Evolutionary conservation across 2,888 invertebrate genomes (phyloP).

Genomic region (Galerucella calmariensis): DNA sequence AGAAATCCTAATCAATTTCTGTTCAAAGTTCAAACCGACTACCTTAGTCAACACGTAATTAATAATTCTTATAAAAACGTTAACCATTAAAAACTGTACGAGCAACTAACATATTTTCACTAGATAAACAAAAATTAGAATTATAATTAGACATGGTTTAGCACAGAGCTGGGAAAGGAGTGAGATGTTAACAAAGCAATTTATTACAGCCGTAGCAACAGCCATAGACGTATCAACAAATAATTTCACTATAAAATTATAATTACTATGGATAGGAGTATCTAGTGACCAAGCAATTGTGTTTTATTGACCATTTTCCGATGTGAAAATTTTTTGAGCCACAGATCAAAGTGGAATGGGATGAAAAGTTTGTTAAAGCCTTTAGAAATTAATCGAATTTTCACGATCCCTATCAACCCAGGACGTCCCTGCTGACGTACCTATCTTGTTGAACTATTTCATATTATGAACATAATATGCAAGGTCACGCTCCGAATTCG

Average conservation of each 20-base stretch:
- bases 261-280: not conserved
- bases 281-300: too few relatives aligned
- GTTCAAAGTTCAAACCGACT: not conserved
- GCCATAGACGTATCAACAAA: slow-evolving; percentile 11
- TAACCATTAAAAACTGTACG: slow-evolving; percentile 4
- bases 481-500: slow-evolving; percentile 28
- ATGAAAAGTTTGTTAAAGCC: too few relatives aligned
- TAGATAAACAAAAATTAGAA: slow-evolving; percentile 27
- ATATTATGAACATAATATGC: slow-evolving; percentile 21
- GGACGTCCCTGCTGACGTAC: not conserved
- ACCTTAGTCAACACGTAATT: slow-evolving; percentile 2
- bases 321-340: too few relatives aligned
- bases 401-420: not conserved
- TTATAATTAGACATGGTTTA: slow-evolving; percentile 18
- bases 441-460: slow-evolving; percentile 31
- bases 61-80: slow-evolving; percentile 4
- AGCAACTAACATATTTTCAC: slow-evolving; percentile 16
- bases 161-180: slow-evolving; percentile 27
- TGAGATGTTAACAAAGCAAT: slow-evolving; percentile 36
- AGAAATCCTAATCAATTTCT: not conserved
- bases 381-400: too few relatives aligned
- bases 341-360: too few relatives aligned
- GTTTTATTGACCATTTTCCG: too few relatives aligned
- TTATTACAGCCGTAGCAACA: slow-evolving; percentile 18
- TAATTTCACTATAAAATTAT: not conserved